These are phyloP conservation scores for Seira musarum DNA, from an alignment of 2,888 invertebrate genomes.

Conservation along the genomic window DNA sequence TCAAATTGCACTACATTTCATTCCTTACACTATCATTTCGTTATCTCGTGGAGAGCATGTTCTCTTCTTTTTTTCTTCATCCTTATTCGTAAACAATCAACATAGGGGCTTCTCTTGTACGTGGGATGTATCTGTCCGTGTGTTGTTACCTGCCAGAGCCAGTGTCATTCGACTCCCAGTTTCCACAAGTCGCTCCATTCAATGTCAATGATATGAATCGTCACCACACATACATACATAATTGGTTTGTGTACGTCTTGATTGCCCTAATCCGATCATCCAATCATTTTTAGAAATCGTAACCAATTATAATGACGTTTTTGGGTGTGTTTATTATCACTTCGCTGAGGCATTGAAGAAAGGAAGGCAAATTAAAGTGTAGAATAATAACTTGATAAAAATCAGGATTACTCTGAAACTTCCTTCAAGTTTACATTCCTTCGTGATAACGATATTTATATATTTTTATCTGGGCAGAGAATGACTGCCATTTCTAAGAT, in stretches of 20 bases:
- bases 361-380: not conserved
- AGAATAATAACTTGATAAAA: not conserved
- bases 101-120: not conserved
- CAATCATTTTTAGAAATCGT: not conserved
- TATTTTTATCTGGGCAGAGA: too few relatives aligned
- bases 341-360: too few relatives aligned
- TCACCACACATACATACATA: not conserved
- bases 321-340: constrained; percentile 6
- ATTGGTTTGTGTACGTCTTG: not conserved
- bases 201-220: constrained; percentile 7
- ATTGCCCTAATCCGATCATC: not conserved
- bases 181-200: not conserved
- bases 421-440: not conserved
- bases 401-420: not conserved
- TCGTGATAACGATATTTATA: not conserved
- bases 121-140: not conserved
- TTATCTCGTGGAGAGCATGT: not conserved
- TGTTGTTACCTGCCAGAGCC: too few relatives aligned
- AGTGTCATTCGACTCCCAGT: too few relatives aligned
- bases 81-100: not conserved
- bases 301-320: not conserved
- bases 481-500: not conserved
- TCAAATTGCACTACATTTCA: constrained; percentile 10
- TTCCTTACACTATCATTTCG: not conserved
- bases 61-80: not conserved